Evolutionary conservation across 2,113 vertebrate species (phyloP), one percentile per base, ranked within the genome.

Genomic region (Alexandromys fortis): DNA sequence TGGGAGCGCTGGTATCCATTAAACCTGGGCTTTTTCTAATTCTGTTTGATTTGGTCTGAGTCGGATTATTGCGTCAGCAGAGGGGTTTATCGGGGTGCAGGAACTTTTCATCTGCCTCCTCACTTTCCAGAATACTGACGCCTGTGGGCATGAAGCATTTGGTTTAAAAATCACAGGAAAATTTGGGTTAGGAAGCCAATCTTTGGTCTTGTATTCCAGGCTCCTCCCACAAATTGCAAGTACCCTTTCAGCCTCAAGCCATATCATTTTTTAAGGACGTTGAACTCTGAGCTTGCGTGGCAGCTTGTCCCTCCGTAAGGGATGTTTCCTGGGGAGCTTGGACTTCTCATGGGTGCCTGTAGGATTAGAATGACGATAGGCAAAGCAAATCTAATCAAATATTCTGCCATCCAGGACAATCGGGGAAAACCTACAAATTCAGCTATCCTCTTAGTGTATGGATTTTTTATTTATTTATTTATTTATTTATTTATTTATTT

Each of bases 341-440:
- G 21, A 10, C 35, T 55, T 55, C n/a, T 81, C 1, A 0, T 4
- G 30, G 12, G 0, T 4, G 0, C 7, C 45, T 75, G 38, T 8
- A 28, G 17, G 30, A 9, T 68, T n/a, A 89, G 45, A 49, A 72
- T 24, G 38, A 38, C 10, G 45, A 61, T 58, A 26, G 88, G 28
- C 2, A 7, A 49, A 86, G 70, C 58, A 70, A 9, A 75, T 47
- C 14, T 65, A 55, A 68, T 11, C 52, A 91, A 90, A 91, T 73
- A 45, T n/a, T 61, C 14, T 49, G 33, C 75, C 68, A 68, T 33
- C 38, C 78, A 24, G 78, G 52, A 49, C 42, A 55, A 68, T n/a
- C 21, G 35, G 67, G 52, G 38, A 70, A 73, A 38, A 55, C n/a
- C 61, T 52, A 16, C 12, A 45, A 49, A 52, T n/a, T 14, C 24